Evolutionary conservation across 2,888 invertebrate genomes (phyloP).

Genomic region (Muschampia plurimacula): DNA sequence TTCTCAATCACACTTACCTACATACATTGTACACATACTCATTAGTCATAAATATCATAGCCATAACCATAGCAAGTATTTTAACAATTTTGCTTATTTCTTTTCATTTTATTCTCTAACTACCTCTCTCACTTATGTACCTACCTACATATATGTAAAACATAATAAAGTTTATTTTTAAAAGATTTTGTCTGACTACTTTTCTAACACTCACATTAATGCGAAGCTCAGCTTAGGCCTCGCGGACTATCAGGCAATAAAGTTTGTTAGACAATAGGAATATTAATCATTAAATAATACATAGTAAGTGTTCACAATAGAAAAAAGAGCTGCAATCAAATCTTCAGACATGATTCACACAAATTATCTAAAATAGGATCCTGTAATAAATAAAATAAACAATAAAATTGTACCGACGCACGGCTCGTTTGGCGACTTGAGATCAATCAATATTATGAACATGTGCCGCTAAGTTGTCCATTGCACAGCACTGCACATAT

Average conservation of each 20-base stretch:
- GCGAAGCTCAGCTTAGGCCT: no score
- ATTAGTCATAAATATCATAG: no score
- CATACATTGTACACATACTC: no score
- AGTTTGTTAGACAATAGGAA: constrained; percentile 16
- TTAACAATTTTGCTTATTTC: no score
- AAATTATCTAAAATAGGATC: constrained; percentile 40
- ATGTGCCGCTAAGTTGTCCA: constrained; percentile 37
- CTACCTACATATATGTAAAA: no score
- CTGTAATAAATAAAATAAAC: constrained; percentile 40
- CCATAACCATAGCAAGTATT: no score
- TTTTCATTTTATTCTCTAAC: no score
- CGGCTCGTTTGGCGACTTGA: constrained; percentile 56
- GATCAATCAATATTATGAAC: constrained; percentile 52
- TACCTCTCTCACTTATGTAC: no score
- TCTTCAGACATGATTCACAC: constrained; percentile 38
- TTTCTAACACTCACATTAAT: no score
- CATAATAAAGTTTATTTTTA: no score
- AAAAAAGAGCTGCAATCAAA: constrained; percentile 26
- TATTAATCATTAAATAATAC: constrained; percentile 19
- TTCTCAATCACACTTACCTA: no score
- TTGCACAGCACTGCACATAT: constrained; percentile 26
- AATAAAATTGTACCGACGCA: constrained; percentile 37
- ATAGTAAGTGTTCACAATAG: constrained; percentile 12
- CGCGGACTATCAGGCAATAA: constrained; percentile 4
- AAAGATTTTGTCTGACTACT: no score